Evolutionary conservation across 2,888 invertebrate species (phyloP), one percentile per base, ranked within the genome.

Genomic region (Patella caerulea): DNA sequence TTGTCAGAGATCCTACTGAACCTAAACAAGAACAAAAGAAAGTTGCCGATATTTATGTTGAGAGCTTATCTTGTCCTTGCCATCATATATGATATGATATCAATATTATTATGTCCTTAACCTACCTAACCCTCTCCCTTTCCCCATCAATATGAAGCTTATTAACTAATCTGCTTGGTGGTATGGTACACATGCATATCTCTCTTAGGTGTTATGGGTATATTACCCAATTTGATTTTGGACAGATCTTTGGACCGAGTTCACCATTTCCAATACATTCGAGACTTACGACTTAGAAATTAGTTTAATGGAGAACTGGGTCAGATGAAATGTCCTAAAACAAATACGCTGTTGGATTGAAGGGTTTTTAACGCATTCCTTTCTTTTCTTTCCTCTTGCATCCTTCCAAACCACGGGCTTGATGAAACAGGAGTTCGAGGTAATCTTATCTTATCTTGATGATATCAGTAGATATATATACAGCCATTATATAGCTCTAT

Each of bases 341-440:
- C 65, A n/a, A 65, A 19, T 65, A 12, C n/a, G 7, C 9, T 65
- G 65, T 71, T 71, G 71, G 53, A 54, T 73, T 73, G 45, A 53
- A 14, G 14, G 29, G n/a, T 73, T 17, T 54, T n/a, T 73, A 29
- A 45, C 73, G 17, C 73, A 29, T 69, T 65, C 65, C 65, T 65
- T 24, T 82, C 83, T 85, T 87, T 84, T 83, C 83, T 81, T 86
- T 83, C 84, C 83, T 85, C 76, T 83, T 83, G 84, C 84, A 84
- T 83, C 84, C 84, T 77, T 79, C 77, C 84, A 83, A 45, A 84
- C 81, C 83, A 81, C 84, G 81, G 76, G 83, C 83, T 84, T 84
- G 80, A 82, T 83, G 82, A 81, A 78, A 72, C 86, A 88, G 88
- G 88, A 88, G 81, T 86, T 87, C 86, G 87, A 87, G 88, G 87